These are phyloP conservation scores for Knipowitschia caucasica DNA, from an alignment of 2,797 vertebrate genomes.

Conservation along the genomic window DNA sequence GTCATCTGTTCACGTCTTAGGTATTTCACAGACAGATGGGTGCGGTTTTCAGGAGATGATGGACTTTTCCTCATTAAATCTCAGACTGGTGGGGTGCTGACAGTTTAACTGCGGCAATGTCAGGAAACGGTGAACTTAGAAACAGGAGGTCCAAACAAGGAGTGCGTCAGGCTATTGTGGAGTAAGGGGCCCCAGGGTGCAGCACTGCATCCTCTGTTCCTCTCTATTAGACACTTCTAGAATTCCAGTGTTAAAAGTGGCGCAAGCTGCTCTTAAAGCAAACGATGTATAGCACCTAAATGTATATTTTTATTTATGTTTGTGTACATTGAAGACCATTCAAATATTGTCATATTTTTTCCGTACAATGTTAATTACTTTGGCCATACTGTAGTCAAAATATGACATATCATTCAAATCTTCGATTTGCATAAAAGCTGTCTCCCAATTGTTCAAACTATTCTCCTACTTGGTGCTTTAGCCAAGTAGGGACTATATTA, in stretches of 20 bases:
- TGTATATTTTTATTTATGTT: no score
- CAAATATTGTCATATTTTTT: no score
- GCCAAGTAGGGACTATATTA: no score
- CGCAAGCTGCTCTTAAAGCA: not conserved
- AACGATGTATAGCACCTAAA: not conserved
- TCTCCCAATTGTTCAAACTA: no score
- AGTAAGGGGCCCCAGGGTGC: conserved; percentile 29
- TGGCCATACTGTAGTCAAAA: no score
- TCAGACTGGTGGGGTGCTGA: conserved; percentile 63
- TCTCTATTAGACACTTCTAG: not conserved
- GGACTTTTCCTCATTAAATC: conserved; percentile 71
- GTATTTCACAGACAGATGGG: conserved; percentile 42
- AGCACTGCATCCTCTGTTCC: conserved; percentile 29
- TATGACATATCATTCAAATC: no score
- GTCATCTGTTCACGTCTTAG: conserved; percentile 42
- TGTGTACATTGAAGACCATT: no score
- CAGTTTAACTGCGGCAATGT: conserved; percentile 74
- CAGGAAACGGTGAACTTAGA: conserved; percentile 61
- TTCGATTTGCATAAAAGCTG: no score
- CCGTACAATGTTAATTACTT: no score
- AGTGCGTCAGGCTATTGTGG: conserved; percentile 40
- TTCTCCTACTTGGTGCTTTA: no score
- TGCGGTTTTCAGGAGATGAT: conserved; percentile 62
- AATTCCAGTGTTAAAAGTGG: not conserved
- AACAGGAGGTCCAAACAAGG: conserved; percentile 57